Conservation (phyloP, 2,888 invertebrate species). For the Aradus depressus region DNA sequence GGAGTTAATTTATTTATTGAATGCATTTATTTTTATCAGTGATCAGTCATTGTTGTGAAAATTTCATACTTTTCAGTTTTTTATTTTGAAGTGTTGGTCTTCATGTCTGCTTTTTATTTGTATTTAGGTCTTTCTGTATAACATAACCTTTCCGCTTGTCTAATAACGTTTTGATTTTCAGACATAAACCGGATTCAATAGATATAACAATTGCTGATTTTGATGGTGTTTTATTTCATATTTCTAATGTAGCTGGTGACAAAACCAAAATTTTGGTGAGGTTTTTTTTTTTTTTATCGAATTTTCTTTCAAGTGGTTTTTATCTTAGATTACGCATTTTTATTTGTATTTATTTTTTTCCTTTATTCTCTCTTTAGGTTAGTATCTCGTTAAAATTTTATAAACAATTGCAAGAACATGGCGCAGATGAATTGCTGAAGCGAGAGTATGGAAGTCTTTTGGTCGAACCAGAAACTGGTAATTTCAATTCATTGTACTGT, state of each 20-base stretch:
- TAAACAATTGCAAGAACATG: conserved; percentile 94
- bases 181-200: conserved; percentile 88
- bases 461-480: conserved; percentile 77
- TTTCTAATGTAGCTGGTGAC: conserved; percentile 93
- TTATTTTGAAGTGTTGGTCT: background rate
- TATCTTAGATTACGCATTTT: conserved; percentile 1
- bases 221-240: conserved; percentile 96
- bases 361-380: conserved; percentile 50
- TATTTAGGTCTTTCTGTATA: background rate
- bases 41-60: background rate
- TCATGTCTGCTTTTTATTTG: background rate
- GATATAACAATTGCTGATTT: conserved; percentile 94
- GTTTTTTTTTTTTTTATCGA: conserved; percentile 24
- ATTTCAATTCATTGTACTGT: conserved; percentile 26
- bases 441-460: conserved; percentile 81
- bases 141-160: background rate
- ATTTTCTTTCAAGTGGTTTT: background rate
- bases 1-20: background rate
- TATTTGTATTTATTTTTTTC: conserved; percentile 14
- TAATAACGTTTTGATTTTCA: conserved; percentile 41
- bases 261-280: conserved; percentile 94
- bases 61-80: background rate
- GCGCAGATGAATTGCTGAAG: conserved; percentile 91
- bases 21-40: conserved; percentile 5
- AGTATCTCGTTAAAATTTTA: conserved; percentile 98